Evolutionary conservation across 2,888 invertebrate genomes (phyloP), one percentile per base, ranked within the genome.

Genomic region (Campoplex nolae): DNA sequence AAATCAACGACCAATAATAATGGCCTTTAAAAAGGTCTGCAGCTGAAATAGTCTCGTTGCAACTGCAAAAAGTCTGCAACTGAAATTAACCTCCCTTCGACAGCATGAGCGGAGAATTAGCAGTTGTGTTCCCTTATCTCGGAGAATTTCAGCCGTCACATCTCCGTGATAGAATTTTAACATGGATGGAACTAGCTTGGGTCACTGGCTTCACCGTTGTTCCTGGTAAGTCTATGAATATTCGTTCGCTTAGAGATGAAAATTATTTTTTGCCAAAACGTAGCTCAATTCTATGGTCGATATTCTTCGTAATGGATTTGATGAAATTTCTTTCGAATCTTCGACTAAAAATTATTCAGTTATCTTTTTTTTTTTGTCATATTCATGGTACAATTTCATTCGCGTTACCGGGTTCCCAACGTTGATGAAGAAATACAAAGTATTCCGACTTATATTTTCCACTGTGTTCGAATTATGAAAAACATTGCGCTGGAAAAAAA

Each of bases 151-250:
- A 97, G 92, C 96, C 97, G 35, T 96, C 96, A 71, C 96, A 96
- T 93, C 96, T 97, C 94, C 95, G 97, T 92, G 97, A 97, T 93
- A 97, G 96, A 90, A 97, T 97, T 92, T 95, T 97, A 83, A 97
- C 97, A 93, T 97, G 97, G 97, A 97, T 97, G 97, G 97, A 97
- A 95, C 95, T 97, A 94, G 97, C 97, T 94, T 97, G 97, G 97
- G 97, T 97, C 42, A 93, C 97, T 58, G 97, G 97, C 85, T 96
- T 97, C 84, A 97, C 97, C 89, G 92, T 96, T 83, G 94, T 97
- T 85, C 97, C 97, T 92, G 95, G 97, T 97, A 95, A 95, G 88
- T 86, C 1, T n/a, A 16, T 13, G 23, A 18, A 42, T 28, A 45
- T 23, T 6, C 0, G 68, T 32, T 74, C 38, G 11, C 32, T 73